phyloP scores from a whole-genome alignment of 2,113 vertebrate species.

The Pollachius pollachius region DNA sequence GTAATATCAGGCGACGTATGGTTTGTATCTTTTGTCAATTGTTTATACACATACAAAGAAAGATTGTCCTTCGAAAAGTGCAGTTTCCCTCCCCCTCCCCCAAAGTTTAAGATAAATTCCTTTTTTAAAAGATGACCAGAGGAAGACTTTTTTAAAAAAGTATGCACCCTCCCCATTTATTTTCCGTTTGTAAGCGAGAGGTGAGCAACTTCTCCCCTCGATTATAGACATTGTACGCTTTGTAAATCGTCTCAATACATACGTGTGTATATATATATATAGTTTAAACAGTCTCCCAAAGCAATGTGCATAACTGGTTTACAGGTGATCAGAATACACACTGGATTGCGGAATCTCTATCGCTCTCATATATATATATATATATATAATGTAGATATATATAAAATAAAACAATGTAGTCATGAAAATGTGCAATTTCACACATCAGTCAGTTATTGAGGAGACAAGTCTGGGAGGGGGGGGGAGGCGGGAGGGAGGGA shows the following conservation, averaged over 20 bases:
- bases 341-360: conserved; percentile 65
- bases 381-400: conserved; percentile 7
- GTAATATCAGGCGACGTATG: conserved; percentile 72
- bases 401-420: conserved; percentile 61
- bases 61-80: conserved; percentile 87
- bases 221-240: conserved; percentile 70
- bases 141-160: conserved; percentile 74
- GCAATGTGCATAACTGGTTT: conserved; percentile 78
- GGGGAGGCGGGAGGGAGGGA: conserved; percentile 50
- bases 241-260: conserved; percentile 23
- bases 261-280: conserved; percentile 55
- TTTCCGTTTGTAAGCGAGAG: conserved; percentile 50
- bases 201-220: conserved; percentile 30
- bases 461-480: conserved; percentile 38
- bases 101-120: conserved; percentile 72
- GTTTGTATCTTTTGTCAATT: conserved; percentile 47
- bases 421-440: conserved; percentile 67
- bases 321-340: conserved; percentile 70
- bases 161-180: conserved; percentile 61
- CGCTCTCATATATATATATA: background rate
- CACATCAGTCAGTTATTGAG: conserved; percentile 37
- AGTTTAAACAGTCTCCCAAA: conserved; percentile 77
- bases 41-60: conserved; percentile 79
- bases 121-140: conserved; percentile 62
- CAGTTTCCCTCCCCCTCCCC: conserved; percentile 67